phyloP scores from a whole-genome alignment of 2,797 vertebrate genomes.

The Thamnophis elegans region DNA sequence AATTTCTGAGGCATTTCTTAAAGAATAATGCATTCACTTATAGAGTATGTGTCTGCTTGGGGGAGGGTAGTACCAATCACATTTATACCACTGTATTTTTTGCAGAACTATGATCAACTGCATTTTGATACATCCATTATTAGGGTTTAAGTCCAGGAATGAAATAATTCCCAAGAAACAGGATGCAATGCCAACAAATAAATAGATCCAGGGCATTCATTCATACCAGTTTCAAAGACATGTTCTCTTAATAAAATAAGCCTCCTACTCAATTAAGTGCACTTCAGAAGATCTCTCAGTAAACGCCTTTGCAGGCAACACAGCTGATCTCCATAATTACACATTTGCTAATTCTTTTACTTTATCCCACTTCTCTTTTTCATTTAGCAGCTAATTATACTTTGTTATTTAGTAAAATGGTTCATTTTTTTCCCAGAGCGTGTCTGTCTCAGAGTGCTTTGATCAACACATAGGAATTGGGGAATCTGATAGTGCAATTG shows the following conservation, averaged over 20 bases:
- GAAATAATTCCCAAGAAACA: not conserved
- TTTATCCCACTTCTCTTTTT: not conserved
- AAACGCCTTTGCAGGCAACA: not conserved
- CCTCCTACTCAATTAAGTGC: not conserved
- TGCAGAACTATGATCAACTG: not conserved
- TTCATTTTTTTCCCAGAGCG: not conserved
- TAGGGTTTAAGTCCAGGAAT: not conserved
- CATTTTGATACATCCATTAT: not conserved
- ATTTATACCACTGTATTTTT: not conserved
- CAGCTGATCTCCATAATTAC: fast-evolving
- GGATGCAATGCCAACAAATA: fast-evolving
- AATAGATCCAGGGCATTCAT: not conserved
- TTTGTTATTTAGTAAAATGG: not conserved
- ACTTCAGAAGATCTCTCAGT: not conserved
- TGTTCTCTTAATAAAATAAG: not conserved
- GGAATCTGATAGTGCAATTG: not conserved
- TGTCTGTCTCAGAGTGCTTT: not conserved
- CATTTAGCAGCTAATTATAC: not conserved
- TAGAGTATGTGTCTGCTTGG: not conserved
- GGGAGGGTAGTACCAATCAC: not conserved
- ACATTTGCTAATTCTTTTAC: not conserved
- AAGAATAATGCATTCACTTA: not conserved
- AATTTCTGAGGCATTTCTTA: constrained; percentile 1
- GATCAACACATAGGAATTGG: not conserved
- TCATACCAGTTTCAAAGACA: not conserved